Evolutionary conservation across 2,113 vertebrate species (phyloP).

Genomic region (Mixornis gularis): DNA sequence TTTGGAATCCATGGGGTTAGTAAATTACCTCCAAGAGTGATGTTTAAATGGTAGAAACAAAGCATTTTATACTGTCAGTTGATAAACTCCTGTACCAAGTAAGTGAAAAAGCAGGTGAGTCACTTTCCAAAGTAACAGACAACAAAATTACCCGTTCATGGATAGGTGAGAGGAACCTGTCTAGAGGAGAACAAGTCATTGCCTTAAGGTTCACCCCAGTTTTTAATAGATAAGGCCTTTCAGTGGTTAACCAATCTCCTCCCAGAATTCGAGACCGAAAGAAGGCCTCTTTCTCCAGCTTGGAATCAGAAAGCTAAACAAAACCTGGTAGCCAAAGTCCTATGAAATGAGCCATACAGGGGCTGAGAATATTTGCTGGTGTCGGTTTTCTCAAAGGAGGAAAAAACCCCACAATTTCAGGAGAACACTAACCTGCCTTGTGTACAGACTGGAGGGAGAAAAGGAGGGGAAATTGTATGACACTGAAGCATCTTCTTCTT

Average conservation of each 20-base stretch:
- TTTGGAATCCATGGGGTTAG: background rate
- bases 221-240: slow-evolving; percentile 20
- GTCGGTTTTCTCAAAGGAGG: background rate
- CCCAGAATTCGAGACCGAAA: background rate
- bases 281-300: background rate
- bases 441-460: background rate
- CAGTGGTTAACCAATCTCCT: background rate
- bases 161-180: background rate
- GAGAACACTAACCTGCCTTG: background rate
- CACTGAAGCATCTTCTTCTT: background rate
- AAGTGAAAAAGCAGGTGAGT: background rate
- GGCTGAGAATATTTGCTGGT: background rate
- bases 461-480: background rate
- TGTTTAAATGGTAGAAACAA: background rate
- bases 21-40: background rate
- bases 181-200: background rate
- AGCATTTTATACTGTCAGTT: background rate
- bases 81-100: background rate
- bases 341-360: background rate
- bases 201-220: background rate
- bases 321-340: background rate
- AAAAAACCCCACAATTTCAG: background rate
- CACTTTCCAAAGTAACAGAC: background rate
- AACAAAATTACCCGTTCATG: background rate
- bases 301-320: background rate